Percentiles rank a stretch among this genome's conserved stretches.
These are phyloP conservation scores for Lucilia sericata DNA, from an alignment of 1,140 invertebrate genomes.

Conservation along the genomic window DNA sequence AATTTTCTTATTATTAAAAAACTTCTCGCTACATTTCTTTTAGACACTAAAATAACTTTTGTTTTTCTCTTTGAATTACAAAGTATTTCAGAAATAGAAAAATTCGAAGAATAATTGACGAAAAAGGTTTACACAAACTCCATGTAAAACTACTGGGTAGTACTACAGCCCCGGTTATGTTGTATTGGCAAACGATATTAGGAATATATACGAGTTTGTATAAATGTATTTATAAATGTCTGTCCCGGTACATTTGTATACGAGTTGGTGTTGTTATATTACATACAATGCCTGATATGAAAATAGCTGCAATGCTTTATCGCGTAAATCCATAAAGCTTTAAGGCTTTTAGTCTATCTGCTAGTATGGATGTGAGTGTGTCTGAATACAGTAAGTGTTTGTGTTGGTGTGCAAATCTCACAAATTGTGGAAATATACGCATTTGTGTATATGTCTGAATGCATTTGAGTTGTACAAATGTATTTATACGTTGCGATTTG, in stretches of 20 bases:
- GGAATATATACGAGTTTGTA: not conserved
- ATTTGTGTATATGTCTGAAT: not conserved
- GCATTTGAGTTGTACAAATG: not conserved
- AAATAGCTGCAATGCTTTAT: constrained; percentile 19
- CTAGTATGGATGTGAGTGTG: not conserved
- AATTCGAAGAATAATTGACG: too few species aligned
- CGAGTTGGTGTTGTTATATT: too few species aligned
- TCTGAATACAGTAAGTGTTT: not conserved
- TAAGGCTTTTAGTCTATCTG: not conserved
- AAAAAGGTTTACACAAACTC: too few species aligned
- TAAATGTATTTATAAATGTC: not conserved
- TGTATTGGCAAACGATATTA: constrained; percentile 17
- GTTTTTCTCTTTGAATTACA: too few species aligned
- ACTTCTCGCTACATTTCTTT: too few species aligned
- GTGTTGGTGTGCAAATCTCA: not conserved
- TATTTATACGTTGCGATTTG: not conserved
- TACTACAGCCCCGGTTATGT: not conserved
- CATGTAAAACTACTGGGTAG: too few species aligned
- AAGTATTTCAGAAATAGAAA: too few species aligned
- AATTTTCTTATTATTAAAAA: too few species aligned
- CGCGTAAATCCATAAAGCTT: constrained; percentile 15
- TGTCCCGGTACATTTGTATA: not conserved
- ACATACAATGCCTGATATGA: not conserved
- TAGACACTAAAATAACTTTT: too few species aligned
- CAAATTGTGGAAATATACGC: not conserved